These are phyloP conservation scores for Neoaliturus tenellus DNA, from an alignment of 2,888 invertebrate species.

Conservation along the genomic window DNA sequence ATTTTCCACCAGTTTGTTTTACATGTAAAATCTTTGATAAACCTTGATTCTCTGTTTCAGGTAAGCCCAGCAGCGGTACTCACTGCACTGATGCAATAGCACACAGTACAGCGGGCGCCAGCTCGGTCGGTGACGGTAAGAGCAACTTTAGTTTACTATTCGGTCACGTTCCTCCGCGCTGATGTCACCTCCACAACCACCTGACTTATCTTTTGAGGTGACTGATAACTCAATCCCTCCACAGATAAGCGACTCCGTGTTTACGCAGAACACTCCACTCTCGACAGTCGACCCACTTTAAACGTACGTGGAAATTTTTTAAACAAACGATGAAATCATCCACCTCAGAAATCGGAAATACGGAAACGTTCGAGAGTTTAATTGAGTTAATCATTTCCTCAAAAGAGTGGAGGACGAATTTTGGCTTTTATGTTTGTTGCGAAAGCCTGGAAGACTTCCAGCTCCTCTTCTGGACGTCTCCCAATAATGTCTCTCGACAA, in stretches of 20 bases:
- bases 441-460: constrained; percentile 33
- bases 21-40: too few relatives aligned
- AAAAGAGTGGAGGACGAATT: constrained; percentile 13
- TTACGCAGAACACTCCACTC: background rate
- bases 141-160: background rate
- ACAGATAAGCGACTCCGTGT: background rate
- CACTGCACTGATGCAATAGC: background rate
- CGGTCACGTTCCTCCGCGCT: background rate
- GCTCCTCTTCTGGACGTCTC: background rate
- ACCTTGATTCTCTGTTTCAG: background rate
- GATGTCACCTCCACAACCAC: constrained; percentile 11
- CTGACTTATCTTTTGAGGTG: constrained; percentile 34
- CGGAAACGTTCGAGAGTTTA: background rate
- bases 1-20: too few relatives aligned
- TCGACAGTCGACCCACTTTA: background rate
- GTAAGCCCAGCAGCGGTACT: background rate
- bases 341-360: background rate
- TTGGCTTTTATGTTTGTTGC: constrained; percentile 33
- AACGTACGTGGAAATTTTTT: constrained; percentile 1
- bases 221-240: constrained; percentile 2
- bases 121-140: background rate
- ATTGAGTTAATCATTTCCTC: constrained; percentile 22
- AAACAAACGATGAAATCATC: background rate
- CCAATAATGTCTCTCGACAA: constrained; percentile 27
- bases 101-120: too few relatives aligned